These are phyloP conservation scores for Tapera naevia DNA, from an alignment of 2,797 vertebrate species.

Conservation along the genomic window DNA sequence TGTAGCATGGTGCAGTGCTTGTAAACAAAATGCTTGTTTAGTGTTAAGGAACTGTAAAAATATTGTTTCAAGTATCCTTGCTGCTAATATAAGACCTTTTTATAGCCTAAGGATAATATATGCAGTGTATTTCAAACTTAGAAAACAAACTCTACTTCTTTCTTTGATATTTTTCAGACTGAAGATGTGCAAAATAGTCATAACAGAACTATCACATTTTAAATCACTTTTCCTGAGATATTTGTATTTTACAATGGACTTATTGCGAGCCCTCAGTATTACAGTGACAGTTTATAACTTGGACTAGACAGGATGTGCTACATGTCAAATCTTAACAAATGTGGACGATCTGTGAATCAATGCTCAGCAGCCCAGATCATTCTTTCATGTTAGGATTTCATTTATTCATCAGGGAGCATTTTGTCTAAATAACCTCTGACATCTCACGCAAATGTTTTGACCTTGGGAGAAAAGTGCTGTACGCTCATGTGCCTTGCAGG, in stretches of 20 bases:
- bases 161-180: neutral
- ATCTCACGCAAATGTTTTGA: fast-evolving
- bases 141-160: neutral
- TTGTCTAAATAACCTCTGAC: neutral
- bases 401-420: neutral
- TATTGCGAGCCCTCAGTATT: neutral
- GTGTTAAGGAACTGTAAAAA: neutral
- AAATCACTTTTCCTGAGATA: neutral
- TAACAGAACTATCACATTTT: neutral
- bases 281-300: neutral
- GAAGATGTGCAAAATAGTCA: neutral
- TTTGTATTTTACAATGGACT: neutral
- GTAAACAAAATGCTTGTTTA: neutral
- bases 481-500: fast-evolving
- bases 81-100: neutral
- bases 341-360: neutral
- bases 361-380: neutral
- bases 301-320: neutral
- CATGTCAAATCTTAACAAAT: neutral
- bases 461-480: fast-evolving
- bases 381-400: neutral
- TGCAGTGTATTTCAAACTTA: neutral
- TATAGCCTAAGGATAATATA: neutral
- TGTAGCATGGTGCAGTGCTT: neutral
- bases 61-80: neutral